Evolutionary conservation across 2,797 vertebrate species (phyloP).

Genomic region (Periophthalmus magnuspinnatus): DNA sequence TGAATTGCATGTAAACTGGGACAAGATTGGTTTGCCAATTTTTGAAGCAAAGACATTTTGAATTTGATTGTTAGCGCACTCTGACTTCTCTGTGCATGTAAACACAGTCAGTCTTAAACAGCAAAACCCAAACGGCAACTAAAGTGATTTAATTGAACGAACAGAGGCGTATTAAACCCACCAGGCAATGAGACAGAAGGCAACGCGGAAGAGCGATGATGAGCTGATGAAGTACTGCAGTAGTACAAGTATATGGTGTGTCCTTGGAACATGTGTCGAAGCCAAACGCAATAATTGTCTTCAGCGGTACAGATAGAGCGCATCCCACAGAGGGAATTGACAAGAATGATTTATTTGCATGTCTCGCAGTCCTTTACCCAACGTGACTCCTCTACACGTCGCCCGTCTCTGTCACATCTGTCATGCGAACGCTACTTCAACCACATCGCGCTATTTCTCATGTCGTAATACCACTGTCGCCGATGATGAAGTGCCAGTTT

Average conservation of each 20-base stretch:
- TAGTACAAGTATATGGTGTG: constrained; percentile 29
- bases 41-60: too few relatives aligned
- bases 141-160: constrained; percentile 22
- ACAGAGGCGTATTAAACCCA: constrained; percentile 18
- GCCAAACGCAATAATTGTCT: constrained; percentile 54
- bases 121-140: neutral
- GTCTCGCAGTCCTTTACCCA: constrained; percentile 35
- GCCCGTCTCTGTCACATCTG: constrained; percentile 41
- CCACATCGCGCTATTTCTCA: constrained; percentile 39
- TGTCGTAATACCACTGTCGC: constrained; percentile 15
- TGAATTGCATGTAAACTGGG: too few relatives aligned
- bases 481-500: constrained; percentile 58
- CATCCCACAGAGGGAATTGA: constrained; percentile 42
- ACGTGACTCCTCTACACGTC: constrained; percentile 23
- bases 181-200: constrained; percentile 8
- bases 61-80: too few relatives aligned
- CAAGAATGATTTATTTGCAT: constrained; percentile 60
- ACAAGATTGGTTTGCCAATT: too few relatives aligned
- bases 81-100: too few relatives aligned
- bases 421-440: constrained; percentile 30
- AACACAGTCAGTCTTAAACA: neutral
- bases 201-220: constrained; percentile 12
- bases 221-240: constrained; percentile 42
- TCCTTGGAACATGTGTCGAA: constrained; percentile 56
- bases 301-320: constrained; percentile 30